phyloP scores from a whole-genome alignment of 2,113 vertebrate species.

The Nothoprocta perdicaria region DNA sequence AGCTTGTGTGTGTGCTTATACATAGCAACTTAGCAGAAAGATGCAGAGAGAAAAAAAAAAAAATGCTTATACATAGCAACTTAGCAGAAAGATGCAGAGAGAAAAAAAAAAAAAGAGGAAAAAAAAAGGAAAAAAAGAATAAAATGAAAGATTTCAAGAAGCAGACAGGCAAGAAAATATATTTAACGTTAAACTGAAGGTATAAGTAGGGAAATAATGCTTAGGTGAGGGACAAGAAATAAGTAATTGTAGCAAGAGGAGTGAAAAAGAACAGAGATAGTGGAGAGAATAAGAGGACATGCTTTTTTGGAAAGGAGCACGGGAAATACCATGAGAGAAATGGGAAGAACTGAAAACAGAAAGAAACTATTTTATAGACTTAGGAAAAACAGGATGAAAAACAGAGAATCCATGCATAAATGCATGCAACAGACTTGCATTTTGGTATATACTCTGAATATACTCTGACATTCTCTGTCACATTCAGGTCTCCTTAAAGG shows the following conservation, averaged over 20 bases:
- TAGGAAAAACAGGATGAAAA: neutral
- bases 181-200: neutral
- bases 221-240: neutral
- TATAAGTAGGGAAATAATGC: neutral
- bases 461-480: neutral
- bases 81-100: neutral
- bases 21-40: neutral
- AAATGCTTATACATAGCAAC: neutral
- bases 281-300: neutral
- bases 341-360: neutral
- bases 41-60: no score
- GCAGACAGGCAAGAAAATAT: neutral
- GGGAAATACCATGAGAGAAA: neutral
- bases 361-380: neutral
- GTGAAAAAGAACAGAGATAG: neutral
- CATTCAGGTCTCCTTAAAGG: neutral
- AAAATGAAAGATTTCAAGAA: neutral
- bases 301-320: neutral
- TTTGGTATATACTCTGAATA: fast-evolving
- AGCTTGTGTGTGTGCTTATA: neutral
- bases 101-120: no score
- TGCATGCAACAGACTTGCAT: neutral
- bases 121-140: no score
- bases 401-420: neutral
- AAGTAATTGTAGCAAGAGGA: neutral